Evolutionary conservation across 1,140 invertebrate genomes (phyloP).

Genomic region (Polyergus mexicanus): DNA sequence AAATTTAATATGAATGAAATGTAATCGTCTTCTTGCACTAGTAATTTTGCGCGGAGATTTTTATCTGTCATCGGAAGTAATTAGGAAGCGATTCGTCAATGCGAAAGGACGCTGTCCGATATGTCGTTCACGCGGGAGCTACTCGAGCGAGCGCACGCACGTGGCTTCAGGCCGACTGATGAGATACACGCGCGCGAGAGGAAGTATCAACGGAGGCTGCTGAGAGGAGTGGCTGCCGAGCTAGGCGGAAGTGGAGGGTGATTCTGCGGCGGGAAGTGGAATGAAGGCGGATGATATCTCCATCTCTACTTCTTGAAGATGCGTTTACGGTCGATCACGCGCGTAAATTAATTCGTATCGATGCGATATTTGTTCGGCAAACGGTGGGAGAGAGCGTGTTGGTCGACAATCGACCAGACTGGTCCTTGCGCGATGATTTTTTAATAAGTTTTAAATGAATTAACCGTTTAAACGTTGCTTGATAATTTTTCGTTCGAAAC

Average conservation of each 20-base stretch:
- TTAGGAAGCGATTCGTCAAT: slow-evolving; percentile 6
- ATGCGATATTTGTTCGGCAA: slow-evolving; percentile 5
- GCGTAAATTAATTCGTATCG: slow-evolving; percentile 33
- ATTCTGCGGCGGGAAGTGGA: slow-evolving; percentile 67
- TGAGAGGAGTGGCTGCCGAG: slow-evolving; percentile 74
- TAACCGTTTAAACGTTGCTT: slow-evolving; percentile 3
- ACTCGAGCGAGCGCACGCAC: slow-evolving; percentile 72
- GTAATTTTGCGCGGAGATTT: neutral
- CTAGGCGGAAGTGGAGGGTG: slow-evolving; percentile 75
- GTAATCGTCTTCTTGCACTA: neutral
- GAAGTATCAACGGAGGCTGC: slow-evolving; percentile 75
- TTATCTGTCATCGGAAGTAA: slow-evolving; percentile 29
- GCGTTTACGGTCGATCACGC: slow-evolving; percentile 13
- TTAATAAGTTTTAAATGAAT: slow-evolving; percentile 33
- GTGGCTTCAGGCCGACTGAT: slow-evolving; percentile 76
- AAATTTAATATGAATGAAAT: neutral
- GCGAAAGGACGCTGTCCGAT: slow-evolving; percentile 22
- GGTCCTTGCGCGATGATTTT: neutral
- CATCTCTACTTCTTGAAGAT: slow-evolving; percentile 15
- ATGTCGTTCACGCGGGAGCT: slow-evolving; percentile 36
- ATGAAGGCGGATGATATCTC: slow-evolving; percentile 24
- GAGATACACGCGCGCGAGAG: slow-evolving; percentile 75
- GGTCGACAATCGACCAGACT: slow-evolving; percentile 14
- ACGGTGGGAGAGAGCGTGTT: slow-evolving; percentile 30
- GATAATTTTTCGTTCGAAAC: neutral